Base-by-base conservation (phyloP, 2,113 vertebrate genomes). In the Plectropomus leopardus region DNA sequence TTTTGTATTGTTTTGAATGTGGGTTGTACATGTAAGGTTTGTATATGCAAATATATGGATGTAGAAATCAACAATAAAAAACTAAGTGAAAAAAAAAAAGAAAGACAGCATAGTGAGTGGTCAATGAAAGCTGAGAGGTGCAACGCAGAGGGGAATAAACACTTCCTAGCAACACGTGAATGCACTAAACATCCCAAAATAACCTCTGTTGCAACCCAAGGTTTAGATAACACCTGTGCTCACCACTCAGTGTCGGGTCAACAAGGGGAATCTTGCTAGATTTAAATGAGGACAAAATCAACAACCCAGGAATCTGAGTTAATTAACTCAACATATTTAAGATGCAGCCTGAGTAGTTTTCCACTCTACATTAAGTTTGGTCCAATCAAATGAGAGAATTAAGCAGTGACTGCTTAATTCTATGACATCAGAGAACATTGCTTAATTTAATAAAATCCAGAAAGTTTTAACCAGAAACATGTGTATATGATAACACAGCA, bases 121-220 rank as follows among this genome's bases (percentile, higher is more conserved):
- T 78, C 58, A 79, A 30, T 76, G 72, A 57, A 91, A 88, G 76
- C 82, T 63, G 75, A 92, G 84, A 30, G 44, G 65, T 58, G 58
- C 42, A 82, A 75, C 50, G 59, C 58, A 1, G 55, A 64, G 51
- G 76, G 82, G 76, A 90, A 90, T 84, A 69, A 77, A 80, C 54
- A 83, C 64, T 79, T 88, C 89, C 84, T 86, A 88, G 86, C 85
- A 89, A 90, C 82, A 84, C 48, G 64, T 84, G 72, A 81, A 90
- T 30, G 32, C 78, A 88, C 87, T 86, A 90, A 88, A 89, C 86
- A 86, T 86, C 89, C 89, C 86, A 87, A 93, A 93, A 95, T 94
- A 95, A 91, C 89, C 72, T 23, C 83, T 50, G 67, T 68, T 81
- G 78, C 75, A 51, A 50, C 42, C 64, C 45, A 44, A 83, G 63